These are phyloP conservation scores for Rallus crepitans DNA, from an alignment of 2,797 vertebrate species.

Conservation along the genomic window DNA sequence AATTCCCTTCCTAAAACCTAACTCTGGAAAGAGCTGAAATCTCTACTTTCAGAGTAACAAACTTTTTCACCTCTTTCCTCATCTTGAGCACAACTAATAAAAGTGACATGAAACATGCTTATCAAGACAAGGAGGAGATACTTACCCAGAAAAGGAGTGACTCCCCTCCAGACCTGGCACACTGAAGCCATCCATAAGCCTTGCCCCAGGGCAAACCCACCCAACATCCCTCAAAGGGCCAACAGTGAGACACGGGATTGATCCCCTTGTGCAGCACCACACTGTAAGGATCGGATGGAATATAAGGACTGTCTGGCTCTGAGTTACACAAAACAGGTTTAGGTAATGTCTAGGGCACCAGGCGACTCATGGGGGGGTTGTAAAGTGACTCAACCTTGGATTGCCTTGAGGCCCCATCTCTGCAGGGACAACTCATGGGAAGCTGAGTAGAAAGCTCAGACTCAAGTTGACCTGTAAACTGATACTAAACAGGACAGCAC, in stretches of 20 bases:
- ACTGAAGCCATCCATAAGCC: fast-evolving
- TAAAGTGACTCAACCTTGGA: too few relatives aligned
- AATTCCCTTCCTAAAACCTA: not conserved
- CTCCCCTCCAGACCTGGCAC: not conserved
- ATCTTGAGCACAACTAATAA: not conserved
- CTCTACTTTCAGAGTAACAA: not conserved
- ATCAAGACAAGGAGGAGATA: not conserved
- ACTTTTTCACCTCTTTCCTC: not conserved
- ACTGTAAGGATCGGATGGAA: too few relatives aligned
- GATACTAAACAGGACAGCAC: too few relatives aligned
- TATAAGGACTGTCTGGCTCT: too few relatives aligned
- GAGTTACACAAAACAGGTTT: too few relatives aligned
- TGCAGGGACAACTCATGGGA: too few relatives aligned
- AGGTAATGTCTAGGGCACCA: too few relatives aligned
- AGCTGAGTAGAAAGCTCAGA: too few relatives aligned
- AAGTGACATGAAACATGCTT: fast-evolving
- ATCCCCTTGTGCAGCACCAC: too few relatives aligned
- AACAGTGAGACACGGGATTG: fast-evolving
- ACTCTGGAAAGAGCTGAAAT: not conserved
- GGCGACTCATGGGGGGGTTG: too few relatives aligned
- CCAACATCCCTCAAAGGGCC: fast-evolving
- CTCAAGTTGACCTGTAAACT: too few relatives aligned
- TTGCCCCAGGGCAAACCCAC: fast-evolving
- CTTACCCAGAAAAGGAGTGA: not conserved
- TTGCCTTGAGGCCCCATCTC: too few relatives aligned